Conservation (phyloP, 1,140 invertebrate species). For the Zelostemma sp. region DNA sequence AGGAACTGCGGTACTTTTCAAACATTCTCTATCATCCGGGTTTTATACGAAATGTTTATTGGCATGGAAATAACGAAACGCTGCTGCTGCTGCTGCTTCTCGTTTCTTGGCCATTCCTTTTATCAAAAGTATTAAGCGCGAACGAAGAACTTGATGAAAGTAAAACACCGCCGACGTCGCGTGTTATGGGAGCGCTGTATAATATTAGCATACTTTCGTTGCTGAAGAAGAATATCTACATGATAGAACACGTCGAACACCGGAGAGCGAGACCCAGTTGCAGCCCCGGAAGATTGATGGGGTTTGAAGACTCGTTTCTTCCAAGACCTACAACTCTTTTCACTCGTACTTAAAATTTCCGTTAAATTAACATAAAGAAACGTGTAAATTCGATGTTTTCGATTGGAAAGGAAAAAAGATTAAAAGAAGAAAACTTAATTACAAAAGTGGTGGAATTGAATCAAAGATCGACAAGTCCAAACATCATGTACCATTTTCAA, state of each 20-base stretch:
- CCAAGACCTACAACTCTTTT: too few relatives aligned
- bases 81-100: background rate
- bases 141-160: constrained; percentile 48
- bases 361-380: too few relatives aligned
- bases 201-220: constrained; percentile 58
- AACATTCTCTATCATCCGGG: constrained; percentile 3
- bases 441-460: too few relatives aligned
- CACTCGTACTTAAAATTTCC: too few relatives aligned
- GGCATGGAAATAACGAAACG: constrained; percentile 35
- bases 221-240: constrained; percentile 52
- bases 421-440: too few relatives aligned
- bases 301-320: constrained; percentile 32
- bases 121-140: constrained; percentile 48
- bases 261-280: constrained; percentile 31
- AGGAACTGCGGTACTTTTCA: constrained; percentile 14
- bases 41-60: constrained; percentile 26
- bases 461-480: too few relatives aligned
- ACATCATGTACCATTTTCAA: too few relatives aligned
- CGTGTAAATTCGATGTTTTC: too few relatives aligned
- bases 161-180: constrained; percentile 35
- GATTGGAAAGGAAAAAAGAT: too few relatives aligned
- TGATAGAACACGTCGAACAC: constrained; percentile 55
- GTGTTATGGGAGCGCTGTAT: constrained; percentile 54
- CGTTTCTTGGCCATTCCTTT: constrained; percentile 31
- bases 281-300: constrained; percentile 41